Percentiles rank a stretch among this genome's conserved stretches.
These are phyloP conservation scores for Knipowitschia caucasica DNA, from an alignment of 2,797 vertebrate species.

Conservation along the genomic window DNA sequence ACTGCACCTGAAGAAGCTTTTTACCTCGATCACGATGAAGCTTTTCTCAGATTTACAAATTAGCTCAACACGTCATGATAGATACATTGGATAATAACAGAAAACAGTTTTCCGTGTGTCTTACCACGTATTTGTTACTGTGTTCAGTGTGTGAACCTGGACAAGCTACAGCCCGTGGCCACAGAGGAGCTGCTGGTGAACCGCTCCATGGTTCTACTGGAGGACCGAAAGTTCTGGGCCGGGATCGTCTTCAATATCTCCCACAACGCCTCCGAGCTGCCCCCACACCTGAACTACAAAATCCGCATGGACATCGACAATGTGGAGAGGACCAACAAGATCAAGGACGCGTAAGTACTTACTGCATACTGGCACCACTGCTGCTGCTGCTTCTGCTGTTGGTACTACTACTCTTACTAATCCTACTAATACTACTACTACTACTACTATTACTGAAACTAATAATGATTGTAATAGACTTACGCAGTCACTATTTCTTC, in stretches of 20 bases:
- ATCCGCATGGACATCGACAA: constrained; percentile 99
- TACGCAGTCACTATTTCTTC: too few species aligned
- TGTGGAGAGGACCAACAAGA: constrained; percentile 96
- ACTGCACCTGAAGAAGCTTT: too few species aligned
- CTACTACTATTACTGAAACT: too few species aligned
- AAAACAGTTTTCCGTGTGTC: too few species aligned
- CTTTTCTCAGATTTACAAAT: too few species aligned
- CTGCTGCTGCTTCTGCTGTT: not conserved
- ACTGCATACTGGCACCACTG: not conserved
- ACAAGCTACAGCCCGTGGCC: constrained; percentile 88
- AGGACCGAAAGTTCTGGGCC: constrained; percentile 93
- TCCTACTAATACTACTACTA: not conserved
- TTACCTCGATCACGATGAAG: too few species aligned
- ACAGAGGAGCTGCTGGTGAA: constrained; percentile 86
- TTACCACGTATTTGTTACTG: too few species aligned
- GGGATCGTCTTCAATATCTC: constrained; percentile 87
- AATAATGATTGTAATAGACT: too few species aligned
- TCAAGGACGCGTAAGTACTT: constrained; percentile 87
- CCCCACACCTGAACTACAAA: constrained; percentile 88
- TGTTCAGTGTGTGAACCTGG: constrained; percentile 89
- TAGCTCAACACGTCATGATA: too few species aligned
- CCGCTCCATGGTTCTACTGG: constrained; percentile 86
- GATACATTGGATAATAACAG: too few species aligned
- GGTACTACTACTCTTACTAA: not conserved
- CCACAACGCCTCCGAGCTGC: constrained; percentile 77